Conservation (phyloP, 1,140 invertebrate species). For the Drosophila subpulchrella region DNA sequence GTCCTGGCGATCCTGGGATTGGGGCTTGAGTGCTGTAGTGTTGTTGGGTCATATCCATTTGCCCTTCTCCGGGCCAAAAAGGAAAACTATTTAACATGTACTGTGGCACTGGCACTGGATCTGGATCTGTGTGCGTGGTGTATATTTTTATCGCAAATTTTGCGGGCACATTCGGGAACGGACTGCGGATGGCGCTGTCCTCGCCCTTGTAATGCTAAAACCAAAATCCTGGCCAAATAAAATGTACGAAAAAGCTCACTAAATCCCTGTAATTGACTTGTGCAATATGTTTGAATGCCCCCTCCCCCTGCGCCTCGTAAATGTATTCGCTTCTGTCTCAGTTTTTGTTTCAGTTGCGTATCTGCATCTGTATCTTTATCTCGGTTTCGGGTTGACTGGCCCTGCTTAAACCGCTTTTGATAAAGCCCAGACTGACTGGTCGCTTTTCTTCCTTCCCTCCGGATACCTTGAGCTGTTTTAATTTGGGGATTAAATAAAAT, state of each 20-base stretch:
- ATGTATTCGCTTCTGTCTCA: conserved; percentile 14
- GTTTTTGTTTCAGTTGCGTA: conserved; percentile 29
- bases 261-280: conserved; percentile 77
- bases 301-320: background rate
- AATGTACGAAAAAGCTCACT: conserved; percentile 58
- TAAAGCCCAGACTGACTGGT: conserved; percentile 20
- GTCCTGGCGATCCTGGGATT: conserved; percentile 29
- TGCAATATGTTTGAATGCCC: conserved; percentile 59
- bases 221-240: conserved; percentile 70
- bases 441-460: background rate
- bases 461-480: conserved; percentile 29
- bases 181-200: background rate
- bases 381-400: conserved; percentile 39
- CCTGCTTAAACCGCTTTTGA: conserved; percentile 39
- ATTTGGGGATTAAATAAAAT: conserved; percentile 44
- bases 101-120: background rate
- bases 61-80: conserved; percentile 29
- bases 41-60: conserved; percentile 35
- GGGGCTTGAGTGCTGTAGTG: conserved; percentile 57
- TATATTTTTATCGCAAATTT: conserved; percentile 75
- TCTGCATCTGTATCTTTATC: conserved; percentile 35
- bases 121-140: conserved; percentile 23
- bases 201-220: conserved; percentile 39
- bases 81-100: conserved; percentile 71
- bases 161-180: conserved; percentile 56